Conservation (phyloP, 2,797 vertebrate species). For the Leucoraja ocellata region DNA sequence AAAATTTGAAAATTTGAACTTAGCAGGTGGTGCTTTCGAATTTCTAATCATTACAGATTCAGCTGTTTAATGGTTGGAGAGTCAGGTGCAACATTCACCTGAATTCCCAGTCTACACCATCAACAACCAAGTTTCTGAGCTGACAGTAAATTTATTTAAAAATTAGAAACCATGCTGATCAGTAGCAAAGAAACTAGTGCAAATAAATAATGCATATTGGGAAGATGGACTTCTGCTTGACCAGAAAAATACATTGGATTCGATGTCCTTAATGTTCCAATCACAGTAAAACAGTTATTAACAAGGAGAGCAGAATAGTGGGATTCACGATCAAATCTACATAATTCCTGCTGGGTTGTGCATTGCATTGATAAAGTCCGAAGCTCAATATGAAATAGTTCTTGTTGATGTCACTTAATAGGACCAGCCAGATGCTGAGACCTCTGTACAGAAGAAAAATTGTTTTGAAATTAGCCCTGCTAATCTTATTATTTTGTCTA, state of each 20-base stretch:
- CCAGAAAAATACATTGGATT: not conserved
- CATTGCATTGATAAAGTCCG: not conserved
- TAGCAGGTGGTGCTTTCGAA: not conserved
- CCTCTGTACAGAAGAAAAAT: not conserved
- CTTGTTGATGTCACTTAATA: not conserved
- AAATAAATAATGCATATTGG: not conserved
- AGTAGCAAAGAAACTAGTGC: not conserved
- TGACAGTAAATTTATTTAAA: not conserved
- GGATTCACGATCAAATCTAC: not conserved
- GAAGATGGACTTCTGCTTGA: not conserved
- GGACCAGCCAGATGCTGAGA: not conserved
- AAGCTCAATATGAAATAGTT: not conserved
- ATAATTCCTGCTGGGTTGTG: not conserved
- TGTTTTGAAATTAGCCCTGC: no score
- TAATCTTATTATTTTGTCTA: no score
- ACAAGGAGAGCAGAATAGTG: not conserved
- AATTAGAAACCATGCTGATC: not conserved
- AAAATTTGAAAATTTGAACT: constrained; percentile 1
- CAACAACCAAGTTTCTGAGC: not conserved
- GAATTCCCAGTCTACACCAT: not conserved
- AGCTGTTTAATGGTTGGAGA: not conserved
- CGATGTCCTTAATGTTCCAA: not conserved
- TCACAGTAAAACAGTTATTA: not conserved
- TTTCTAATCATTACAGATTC: not conserved
- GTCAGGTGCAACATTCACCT: not conserved